Conservation (phyloP, 1,140 invertebrate genomes). For the Alviniconcha marisindica region DNA sequence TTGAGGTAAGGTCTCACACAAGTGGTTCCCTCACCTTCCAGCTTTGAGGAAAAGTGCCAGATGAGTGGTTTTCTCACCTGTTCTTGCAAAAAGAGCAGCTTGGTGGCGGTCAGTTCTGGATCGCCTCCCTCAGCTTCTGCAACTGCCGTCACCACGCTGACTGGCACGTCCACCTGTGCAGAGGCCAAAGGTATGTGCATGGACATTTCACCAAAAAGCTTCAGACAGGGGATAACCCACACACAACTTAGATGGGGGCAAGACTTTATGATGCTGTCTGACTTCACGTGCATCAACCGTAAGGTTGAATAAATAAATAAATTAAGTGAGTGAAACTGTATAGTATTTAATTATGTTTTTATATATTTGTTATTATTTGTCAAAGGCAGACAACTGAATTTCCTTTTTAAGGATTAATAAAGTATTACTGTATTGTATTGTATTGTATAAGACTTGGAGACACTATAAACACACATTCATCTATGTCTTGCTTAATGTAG, state of each 20-base stretch:
- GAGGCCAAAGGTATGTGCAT: not conserved
- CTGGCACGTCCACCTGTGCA: slow-evolving; percentile 58
- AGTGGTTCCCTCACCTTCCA: too few relatives aligned
- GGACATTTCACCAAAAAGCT: not conserved
- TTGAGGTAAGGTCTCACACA: too few relatives aligned
- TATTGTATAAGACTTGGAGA: too few relatives aligned
- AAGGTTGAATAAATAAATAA: not conserved
- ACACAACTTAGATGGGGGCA: not conserved
- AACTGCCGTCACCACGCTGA: slow-evolving; percentile 45
- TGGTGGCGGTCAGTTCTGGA: slow-evolving; percentile 42
- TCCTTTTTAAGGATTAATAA: too few relatives aligned
- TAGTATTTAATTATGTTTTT: not conserved
- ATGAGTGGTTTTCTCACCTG: slow-evolving; percentile 31
- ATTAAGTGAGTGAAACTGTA: not conserved
- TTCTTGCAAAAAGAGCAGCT: slow-evolving; percentile 48
- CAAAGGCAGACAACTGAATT: too few relatives aligned
- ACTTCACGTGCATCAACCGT: too few relatives aligned
- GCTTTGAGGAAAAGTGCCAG: too few relatives aligned
- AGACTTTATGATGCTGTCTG: not conserved
- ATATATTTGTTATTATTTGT: too few relatives aligned
- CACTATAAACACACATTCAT: too few relatives aligned
- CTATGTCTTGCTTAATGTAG: too few relatives aligned
- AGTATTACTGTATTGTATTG: too few relatives aligned
- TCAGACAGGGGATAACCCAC: not conserved
- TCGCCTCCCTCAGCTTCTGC: slow-evolving; percentile 41